These are phyloP conservation scores for Palaemon carinicauda DNA, from an alignment of 1,140 invertebrate species.

Conservation along the genomic window DNA sequence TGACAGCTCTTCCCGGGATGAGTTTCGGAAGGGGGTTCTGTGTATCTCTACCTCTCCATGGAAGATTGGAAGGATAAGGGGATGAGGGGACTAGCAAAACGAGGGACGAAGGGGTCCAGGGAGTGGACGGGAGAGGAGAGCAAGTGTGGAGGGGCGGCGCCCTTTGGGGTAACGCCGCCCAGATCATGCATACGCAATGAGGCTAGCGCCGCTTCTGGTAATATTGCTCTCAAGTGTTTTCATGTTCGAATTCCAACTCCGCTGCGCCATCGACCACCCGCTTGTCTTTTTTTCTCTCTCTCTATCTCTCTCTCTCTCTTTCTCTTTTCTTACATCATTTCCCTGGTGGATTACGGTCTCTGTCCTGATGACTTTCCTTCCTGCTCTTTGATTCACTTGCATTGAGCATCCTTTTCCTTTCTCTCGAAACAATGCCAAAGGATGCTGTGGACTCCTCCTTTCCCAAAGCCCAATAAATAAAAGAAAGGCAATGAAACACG, in stretches of 20 bases:
- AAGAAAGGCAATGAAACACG: too few relatives aligned
- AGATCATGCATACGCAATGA: conserved; percentile 57
- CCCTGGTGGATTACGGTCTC: too few relatives aligned
- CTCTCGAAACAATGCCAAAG: too few relatives aligned
- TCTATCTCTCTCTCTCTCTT: background rate
- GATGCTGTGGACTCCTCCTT: too few relatives aligned
- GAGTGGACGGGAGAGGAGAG: background rate
- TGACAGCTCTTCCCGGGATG: too few relatives aligned
- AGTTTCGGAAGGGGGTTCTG: too few relatives aligned
- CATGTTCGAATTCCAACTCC: conserved; percentile 47
- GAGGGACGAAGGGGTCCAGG: background rate
- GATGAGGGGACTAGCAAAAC: conserved; percentile 10
- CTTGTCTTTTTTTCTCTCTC: conserved; percentile 33
- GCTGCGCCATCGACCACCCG: conserved; percentile 38
- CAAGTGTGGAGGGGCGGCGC: background rate
- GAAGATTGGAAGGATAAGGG: background rate
- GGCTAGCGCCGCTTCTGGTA: conserved; percentile 44
- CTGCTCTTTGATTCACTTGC: too few relatives aligned
- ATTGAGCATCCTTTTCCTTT: too few relatives aligned
- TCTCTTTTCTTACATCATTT: background rate
- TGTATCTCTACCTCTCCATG: background rate
- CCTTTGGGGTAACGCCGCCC: conserved; percentile 50
- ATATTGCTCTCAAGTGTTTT: conserved; percentile 57
- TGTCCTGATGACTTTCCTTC: too few relatives aligned
- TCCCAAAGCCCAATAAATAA: too few relatives aligned